Conservation (phyloP, 2,113 vertebrate genomes). For the Onychostoma macrolepis region DNA sequence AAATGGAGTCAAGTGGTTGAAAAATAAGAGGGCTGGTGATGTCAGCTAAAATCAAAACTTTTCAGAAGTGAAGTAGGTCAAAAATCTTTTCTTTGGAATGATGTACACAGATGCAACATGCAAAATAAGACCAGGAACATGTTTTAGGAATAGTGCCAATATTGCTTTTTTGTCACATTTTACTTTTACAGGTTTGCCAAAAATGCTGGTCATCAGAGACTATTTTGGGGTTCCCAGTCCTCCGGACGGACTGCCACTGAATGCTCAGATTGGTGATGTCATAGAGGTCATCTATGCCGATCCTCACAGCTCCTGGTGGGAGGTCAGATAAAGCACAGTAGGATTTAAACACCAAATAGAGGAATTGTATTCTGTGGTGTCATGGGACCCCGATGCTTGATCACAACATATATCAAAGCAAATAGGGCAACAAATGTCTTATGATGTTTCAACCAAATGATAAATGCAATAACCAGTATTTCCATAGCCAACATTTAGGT, state of each 20-base stretch:
- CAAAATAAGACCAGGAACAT: neutral
- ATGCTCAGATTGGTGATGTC: conserved; percentile 86
- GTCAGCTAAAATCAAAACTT: neutral
- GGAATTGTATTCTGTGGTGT: neutral
- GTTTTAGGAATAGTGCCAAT: neutral
- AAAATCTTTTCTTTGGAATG: neutral
- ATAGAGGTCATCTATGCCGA: conserved; percentile 89
- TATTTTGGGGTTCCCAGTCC: conserved; percentile 86
- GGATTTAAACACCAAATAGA: neutral
- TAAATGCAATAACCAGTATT: neutral
- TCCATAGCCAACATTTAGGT: neutral
- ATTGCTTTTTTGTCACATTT: conserved; percentile 20
- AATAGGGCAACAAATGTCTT: neutral
- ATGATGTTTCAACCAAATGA: neutral
- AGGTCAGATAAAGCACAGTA: conserved; percentile 76
- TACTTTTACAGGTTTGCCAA: conserved; percentile 82
- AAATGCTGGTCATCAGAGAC: conserved; percentile 89
- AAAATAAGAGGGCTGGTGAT: neutral
- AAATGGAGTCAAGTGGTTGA: neutral
- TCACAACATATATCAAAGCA: neutral
- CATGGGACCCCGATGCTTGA: neutral
- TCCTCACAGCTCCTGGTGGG: conserved; percentile 91
- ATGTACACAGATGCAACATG: neutral
- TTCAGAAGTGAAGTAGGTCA: neutral
- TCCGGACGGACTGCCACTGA: conserved; percentile 79